Evolutionary conservation across 2,888 invertebrate species (phyloP), one percentile per base, ranked within the genome.

Genomic region (Cataglyphis livida): DNA sequence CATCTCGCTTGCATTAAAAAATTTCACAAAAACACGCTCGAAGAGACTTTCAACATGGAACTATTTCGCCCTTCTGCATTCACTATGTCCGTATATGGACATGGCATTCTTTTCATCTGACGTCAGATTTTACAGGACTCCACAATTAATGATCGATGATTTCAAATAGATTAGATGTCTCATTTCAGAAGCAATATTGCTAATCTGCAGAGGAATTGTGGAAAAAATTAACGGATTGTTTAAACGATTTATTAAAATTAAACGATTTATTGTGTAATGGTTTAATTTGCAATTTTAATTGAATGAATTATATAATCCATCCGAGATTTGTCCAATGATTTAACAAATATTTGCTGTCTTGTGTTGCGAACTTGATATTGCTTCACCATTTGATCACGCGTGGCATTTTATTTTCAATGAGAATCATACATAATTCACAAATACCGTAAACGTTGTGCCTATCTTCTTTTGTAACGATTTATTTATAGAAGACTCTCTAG

Each of bases 91-190:
- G 70, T 68, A 75, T 84, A 87, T 54, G 84, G 82, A 87, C 78
- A 85, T 79, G 75, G 61, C 81, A 81, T 81, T 87, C 74, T 81
- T 78, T 87, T 84, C 85, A 84, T 84, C 82, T 81, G 85, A 87
- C 32, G 82, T 79, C 81, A 85, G 82, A 79, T 87, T 84, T 83
- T 90, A 87, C 68, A 87, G 79, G 88, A 86, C 87, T 84, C 86
- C 35, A 85, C 79, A 73, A 82, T 84, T 64, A 81, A 51, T 78
- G 68, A 87, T 57, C 82, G 64, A 81, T 66, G 38, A 78, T 1
- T 70, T 70, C 18, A 41, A 41, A 32, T 48, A n/a, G 25, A 59
- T 61, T 71, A 44, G 3, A n/a, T 70, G 44, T 48, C 18, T 54
- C 44, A 44, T 35, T 21, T 44, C 32, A 10, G 1, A 59, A 28